These are phyloP conservation scores for Myiotriccus ornatus DNA, from an alignment of 2,797 vertebrate species.

Conservation along the genomic window DNA sequence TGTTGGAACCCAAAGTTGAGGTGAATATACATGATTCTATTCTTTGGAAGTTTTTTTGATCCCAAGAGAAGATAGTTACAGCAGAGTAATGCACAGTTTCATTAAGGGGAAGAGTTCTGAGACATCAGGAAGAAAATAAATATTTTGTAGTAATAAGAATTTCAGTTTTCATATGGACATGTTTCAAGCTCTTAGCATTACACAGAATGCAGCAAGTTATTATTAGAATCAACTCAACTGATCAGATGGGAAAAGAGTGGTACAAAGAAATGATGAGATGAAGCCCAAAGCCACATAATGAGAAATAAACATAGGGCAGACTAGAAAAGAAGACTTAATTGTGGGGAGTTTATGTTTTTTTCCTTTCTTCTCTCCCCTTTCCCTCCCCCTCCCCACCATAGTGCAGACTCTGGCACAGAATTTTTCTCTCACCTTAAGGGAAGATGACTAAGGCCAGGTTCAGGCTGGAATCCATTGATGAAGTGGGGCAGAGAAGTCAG, in stretches of 20 bases:
- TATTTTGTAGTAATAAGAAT: not conserved
- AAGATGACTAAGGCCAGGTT: not conserved
- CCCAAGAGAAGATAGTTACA: not conserved
- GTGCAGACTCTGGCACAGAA: not conserved
- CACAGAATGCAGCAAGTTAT: not conserved
- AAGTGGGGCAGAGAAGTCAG: not conserved
- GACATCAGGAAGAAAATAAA: not conserved
- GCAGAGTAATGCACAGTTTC: not conserved
- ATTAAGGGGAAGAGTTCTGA: not conserved
- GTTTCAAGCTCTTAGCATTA: not conserved
- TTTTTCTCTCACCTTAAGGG: not conserved
- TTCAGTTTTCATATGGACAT: not conserved
- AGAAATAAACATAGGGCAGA: not conserved
- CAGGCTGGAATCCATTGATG: not conserved
- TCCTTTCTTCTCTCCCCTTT: not conserved
- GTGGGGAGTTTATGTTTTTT: not conserved
- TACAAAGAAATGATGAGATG: not conserved
- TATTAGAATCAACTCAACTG: not conserved
- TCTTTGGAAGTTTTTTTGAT: not conserved
- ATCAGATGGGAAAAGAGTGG: not conserved
- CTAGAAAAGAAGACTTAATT: not conserved
- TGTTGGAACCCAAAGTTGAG: not conserved
- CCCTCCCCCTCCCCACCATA: too few relatives aligned
- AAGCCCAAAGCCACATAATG: not conserved
- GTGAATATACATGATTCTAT: not conserved